Percentiles rank a stretch among this genome's conserved stretches.
Evolutionary conservation across 2,888 invertebrate species (phyloP).

Genomic region (Agrotis puta): DNA sequence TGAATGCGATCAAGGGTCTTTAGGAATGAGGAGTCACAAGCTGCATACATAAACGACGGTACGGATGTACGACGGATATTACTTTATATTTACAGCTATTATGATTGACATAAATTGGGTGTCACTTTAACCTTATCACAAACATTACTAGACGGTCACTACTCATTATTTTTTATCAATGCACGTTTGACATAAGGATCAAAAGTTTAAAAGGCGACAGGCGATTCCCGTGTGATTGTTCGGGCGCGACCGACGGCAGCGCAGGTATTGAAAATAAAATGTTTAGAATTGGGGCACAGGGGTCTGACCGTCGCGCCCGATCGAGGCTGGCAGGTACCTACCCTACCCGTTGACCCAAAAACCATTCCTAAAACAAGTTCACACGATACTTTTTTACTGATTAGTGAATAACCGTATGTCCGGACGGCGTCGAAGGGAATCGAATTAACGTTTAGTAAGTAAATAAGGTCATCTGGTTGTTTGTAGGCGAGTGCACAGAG

Average conservation of each 20-base stretch:
- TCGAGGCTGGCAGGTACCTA: constrained; percentile 84
- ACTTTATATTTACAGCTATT: constrained; percentile 37
- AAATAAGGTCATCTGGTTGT: constrained; percentile 84
- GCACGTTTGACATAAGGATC: constrained; percentile 35
- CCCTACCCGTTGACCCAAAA: constrained; percentile 78
- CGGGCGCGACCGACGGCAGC: constrained; percentile 56
- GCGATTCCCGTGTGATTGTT: constrained; percentile 86
- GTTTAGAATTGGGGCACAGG: constrained; percentile 77
- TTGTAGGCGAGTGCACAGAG: constrained; percentile 81
- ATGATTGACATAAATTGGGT: constrained; percentile 46
- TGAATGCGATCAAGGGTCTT: constrained; percentile 32
- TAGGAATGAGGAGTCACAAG: constrained; percentile 13
- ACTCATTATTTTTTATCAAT: constrained; percentile 31
- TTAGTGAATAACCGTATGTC: constrained; percentile 59
- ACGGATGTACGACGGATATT: constrained; percentile 24
- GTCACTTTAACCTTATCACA: constrained; percentile 48
- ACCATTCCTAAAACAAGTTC: constrained; percentile 77
- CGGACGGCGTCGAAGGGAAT: constrained; percentile 64
- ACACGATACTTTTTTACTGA: constrained; percentile 74
- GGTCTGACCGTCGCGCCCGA: constrained; percentile 74
- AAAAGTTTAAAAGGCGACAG: constrained; percentile 60
- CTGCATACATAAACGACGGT: constrained; percentile 24
- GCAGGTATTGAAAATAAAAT: constrained; percentile 83
- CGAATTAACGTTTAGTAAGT: constrained; percentile 75
- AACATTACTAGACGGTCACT: constrained; percentile 29